Conservation (phyloP, 2,888 invertebrate species). For the Trichogramma evanescens region DNA sequence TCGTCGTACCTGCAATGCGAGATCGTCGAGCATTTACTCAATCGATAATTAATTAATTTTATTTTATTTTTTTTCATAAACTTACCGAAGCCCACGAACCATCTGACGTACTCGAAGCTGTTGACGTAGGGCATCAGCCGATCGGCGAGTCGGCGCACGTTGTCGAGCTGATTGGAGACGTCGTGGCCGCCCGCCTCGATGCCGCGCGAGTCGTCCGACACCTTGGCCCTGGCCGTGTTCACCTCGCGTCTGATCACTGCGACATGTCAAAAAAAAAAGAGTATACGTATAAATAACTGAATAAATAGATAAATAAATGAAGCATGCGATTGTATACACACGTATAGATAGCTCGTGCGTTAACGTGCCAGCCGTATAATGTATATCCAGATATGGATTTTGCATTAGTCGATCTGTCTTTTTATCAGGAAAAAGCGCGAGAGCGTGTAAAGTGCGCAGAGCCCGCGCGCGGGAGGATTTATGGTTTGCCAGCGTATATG, state of each 20-base stretch:
- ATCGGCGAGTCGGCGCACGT: conserved; percentile 31
- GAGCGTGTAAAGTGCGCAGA: too few relatives aligned
- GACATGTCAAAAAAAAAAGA: conserved; percentile 17
- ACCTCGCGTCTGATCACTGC: conserved; percentile 57
- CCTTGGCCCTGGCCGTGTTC: conserved; percentile 51
- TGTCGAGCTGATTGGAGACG: conserved; percentile 49
- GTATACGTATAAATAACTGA: neutral
- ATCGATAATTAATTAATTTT: neutral
- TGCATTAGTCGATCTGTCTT: too few relatives aligned
- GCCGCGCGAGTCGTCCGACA: conserved; percentile 55
- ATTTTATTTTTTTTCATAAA: neutral
- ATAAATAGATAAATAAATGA: neutral
- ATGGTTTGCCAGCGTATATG: too few relatives aligned
- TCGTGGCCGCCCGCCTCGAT: conserved; percentile 57
- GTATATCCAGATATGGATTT: too few relatives aligned
- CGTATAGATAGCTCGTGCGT: too few relatives aligned
- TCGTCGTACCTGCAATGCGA: conserved; percentile 30
- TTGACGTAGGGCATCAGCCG: conserved; percentile 44
- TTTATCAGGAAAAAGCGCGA: too few relatives aligned
- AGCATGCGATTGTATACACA: too few relatives aligned
- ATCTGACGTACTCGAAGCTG: conserved; percentile 58
- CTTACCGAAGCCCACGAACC: conserved; percentile 59
- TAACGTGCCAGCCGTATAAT: too few relatives aligned
- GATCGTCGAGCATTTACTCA: conserved; percentile 3
- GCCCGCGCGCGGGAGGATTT: too few relatives aligned